A percentile compares a stretch with the other conserved stretches of the same genome.
phyloP scores from a whole-genome alignment of 1,140 invertebrate genomes.

The Brachionus paranguensis region DNA sequence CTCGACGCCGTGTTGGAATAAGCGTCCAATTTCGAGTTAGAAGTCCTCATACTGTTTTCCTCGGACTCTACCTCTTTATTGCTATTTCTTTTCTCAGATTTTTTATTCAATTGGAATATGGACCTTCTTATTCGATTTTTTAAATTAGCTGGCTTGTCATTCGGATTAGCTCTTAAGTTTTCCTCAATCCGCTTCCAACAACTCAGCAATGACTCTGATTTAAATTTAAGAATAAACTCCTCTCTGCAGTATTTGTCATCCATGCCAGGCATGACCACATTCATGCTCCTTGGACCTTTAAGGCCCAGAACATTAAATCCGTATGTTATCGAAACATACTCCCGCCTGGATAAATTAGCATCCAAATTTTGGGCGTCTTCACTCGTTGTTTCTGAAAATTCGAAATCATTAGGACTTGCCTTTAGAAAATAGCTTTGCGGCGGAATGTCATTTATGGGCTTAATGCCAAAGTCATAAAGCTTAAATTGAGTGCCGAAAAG shows the following conservation, averaged over 20 bases:
- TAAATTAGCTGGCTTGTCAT: not conserved
- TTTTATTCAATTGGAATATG: constrained; percentile 5
- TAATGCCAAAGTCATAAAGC: constrained; percentile 25
- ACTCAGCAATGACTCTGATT: constrained; percentile 14
- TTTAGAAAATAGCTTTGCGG: not conserved
- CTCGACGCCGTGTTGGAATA: not conserved
- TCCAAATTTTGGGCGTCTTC: not conserved
- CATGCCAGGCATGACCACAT: constrained; percentile 18
- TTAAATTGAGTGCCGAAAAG: constrained; percentile 22
- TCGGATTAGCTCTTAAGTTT: not conserved
- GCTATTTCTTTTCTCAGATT: not conserved
- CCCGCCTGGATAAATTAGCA: not conserved
- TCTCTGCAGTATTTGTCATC: not conserved
- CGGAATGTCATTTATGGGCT: not conserved
- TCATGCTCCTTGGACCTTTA: constrained; percentile 34
- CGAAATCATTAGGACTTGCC: not conserved
- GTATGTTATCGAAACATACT: not conserved
- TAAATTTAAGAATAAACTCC: not conserved
- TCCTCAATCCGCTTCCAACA: constrained; percentile 12
- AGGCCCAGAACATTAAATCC: constrained; percentile 22
- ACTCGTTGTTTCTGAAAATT: not conserved
- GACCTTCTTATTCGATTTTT: not conserved
- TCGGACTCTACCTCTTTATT: not conserved
- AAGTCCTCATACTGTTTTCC: not conserved
- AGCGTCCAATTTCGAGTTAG: not conserved